phyloP scores from a whole-genome alignment of 2,888 invertebrate genomes.

The Coremacera marginata region DNA sequence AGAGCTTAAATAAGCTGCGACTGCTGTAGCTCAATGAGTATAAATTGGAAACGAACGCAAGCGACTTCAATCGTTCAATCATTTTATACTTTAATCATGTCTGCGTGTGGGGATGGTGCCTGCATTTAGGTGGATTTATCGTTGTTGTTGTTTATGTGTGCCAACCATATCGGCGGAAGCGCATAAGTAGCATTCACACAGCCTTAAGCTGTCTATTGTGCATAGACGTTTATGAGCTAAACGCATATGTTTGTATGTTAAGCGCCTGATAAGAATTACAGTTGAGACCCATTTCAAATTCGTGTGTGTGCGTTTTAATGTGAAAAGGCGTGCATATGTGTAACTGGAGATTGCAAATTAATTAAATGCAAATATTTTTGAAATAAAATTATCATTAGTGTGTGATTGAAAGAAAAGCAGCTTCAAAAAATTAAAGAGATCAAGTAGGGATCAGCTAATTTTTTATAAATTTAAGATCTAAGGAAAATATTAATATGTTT shows the following conservation, averaged over 20 bases:
- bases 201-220: conserved; percentile 47
- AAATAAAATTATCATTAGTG: not conserved
- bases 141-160: conserved; percentile 9
- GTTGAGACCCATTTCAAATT: not conserved
- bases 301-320: not conserved
- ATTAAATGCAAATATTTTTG: conserved; percentile 1
- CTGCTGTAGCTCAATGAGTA: not conserved
- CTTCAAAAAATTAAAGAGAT: too few relatives aligned
- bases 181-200: conserved; percentile 31
- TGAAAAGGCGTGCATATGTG: not conserved
- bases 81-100: conserved; percentile 28
- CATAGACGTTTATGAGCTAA: conserved; percentile 3
- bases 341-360: conserved; percentile 11
- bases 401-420: too few relatives aligned
- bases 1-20: conserved; percentile 4
- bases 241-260: conserved; percentile 29
- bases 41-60: conserved; percentile 11
- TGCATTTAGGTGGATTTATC: not conserved
- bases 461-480: too few relatives aligned
- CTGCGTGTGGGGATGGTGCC: not conserved
- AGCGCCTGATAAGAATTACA: conserved; percentile 41
- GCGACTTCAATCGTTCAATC: conserved; percentile 45
- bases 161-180: not conserved
- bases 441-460: too few relatives aligned
- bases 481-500: too few relatives aligned